Evolutionary conservation across 2,888 invertebrate species (phyloP).

Genomic region (Caenorhabditis sp.): DNA sequence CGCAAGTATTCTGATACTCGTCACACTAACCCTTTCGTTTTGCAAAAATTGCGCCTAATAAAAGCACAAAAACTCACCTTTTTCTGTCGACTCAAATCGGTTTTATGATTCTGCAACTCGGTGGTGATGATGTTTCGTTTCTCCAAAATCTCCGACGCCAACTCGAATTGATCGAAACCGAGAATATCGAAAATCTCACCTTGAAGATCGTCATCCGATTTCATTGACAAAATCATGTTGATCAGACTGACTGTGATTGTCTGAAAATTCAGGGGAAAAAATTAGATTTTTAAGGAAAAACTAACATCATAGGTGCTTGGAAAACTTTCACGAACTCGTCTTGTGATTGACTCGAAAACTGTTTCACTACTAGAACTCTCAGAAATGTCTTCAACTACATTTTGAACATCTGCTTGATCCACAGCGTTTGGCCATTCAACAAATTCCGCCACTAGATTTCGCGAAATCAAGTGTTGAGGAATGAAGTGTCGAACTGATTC

Average conservation of each 20-base stretch:
- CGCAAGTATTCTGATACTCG: slow-evolving; percentile 26
- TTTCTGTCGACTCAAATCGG: slow-evolving; percentile 10
- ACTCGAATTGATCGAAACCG: slow-evolving; percentile 85
- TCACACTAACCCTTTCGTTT: slow-evolving; percentile 19
- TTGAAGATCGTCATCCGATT: slow-evolving; percentile 47
- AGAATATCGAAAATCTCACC: slow-evolving; percentile 79
- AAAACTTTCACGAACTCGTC: not conserved
- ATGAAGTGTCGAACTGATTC: slow-evolving; percentile 13
- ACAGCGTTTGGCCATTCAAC: slow-evolving; percentile 33
- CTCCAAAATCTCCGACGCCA: slow-evolving; percentile 78
- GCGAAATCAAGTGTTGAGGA: not conserved
- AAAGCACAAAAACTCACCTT: slow-evolving; percentile 19
- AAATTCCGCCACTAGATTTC: slow-evolving; percentile 8
- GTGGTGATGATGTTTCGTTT: slow-evolving; percentile 73
- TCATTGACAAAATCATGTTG: slow-evolving; percentile 16
- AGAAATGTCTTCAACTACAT: not conserved
- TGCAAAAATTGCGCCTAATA: slow-evolving; percentile 13
- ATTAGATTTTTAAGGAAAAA: not conserved
- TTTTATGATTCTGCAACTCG: slow-evolving; percentile 21
- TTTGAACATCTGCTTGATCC: not conserved
- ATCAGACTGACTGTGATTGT: slow-evolving; percentile 18
- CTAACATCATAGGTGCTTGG: slow-evolving; percentile 15
- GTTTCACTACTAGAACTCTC: not conserved
- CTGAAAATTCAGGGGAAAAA: not conserved
- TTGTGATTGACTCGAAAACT: not conserved